Evolutionary conservation across 1,140 invertebrate genomes (phyloP).

Genomic region (Orchesella cincta): DNA sequence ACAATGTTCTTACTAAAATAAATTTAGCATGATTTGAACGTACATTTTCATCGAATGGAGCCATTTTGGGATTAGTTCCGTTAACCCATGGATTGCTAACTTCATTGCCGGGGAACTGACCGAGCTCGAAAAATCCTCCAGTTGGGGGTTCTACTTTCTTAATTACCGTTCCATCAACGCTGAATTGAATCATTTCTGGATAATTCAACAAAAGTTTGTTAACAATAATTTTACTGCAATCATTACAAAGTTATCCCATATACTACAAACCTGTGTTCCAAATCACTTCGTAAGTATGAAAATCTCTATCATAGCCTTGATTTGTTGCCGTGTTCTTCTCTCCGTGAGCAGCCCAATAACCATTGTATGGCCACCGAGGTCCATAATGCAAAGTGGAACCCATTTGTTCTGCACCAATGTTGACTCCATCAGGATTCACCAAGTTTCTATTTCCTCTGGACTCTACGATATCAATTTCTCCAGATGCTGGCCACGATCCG

Average conservation of each 20-base stretch:
- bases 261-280: conserved; percentile 54
- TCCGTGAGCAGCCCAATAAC: conserved; percentile 57
- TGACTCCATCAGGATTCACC: conserved; percentile 53
- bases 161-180: background rate
- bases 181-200: conserved; percentile 21
- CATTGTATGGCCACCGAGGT: conserved; percentile 61
- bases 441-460: conserved; percentile 51
- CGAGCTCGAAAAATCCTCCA: conserved; percentile 31
- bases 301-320: conserved; percentile 50
- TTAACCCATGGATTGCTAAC: conserved; percentile 33
- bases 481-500: conserved; percentile 53
- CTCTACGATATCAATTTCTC: conserved; percentile 55
- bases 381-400: conserved; percentile 67
- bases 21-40: background rate
- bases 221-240: too few relatives aligned
- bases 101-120: background rate
- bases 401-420: conserved; percentile 63
- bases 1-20: background rate
- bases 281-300: conserved; percentile 53
- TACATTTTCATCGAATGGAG: conserved; percentile 29
- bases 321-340: conserved; percentile 56
- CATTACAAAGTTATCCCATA: too few relatives aligned
- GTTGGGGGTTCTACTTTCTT: conserved; percentile 11
- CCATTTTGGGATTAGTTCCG: conserved; percentile 21
- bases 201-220: background rate